Evolutionary conservation across 1,140 invertebrate genomes (phyloP), one percentile per base, ranked within the genome.

Genomic region (Pristionchus pacificus): DNA sequence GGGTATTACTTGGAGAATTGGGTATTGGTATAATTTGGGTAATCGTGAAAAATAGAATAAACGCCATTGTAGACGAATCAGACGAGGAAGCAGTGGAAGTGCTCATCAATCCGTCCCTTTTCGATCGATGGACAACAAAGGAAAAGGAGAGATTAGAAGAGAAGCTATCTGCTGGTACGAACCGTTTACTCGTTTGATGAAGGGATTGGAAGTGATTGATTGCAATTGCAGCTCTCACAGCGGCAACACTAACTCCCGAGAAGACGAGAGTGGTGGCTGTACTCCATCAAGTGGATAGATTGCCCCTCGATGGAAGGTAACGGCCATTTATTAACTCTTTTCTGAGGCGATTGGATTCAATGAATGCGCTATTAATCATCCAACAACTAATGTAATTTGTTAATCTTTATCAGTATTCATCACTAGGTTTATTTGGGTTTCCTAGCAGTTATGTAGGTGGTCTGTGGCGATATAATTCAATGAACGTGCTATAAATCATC

Each of bases 311-410:
- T 49, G 38, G 38, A 49, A 49, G 38, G 38, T 49, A 49, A 10
- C n/a, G n/a, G n/a, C n/a, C n/a, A n/a, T n/a, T n/a, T n/a, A n/a
- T n/a, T n/a, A n/a, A n/a, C n/a, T n/a, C n/a, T n/a, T n/a, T n/a
- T 6, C 19, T 19, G 3, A 6, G 29, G 14, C 3, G 6, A 32
- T 10, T 32, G 10, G 62, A 32, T 10, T 14, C 14, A 6, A 65
- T 65, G 14, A 32, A 14, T 19, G 62, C 30, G 19, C 15, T 65
- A 31, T 32, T 28, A n/a, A n/a, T n/a, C n/a, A 14, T 14, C 3
- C 13, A 65, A 65, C 25, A 65, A 58, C 29, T 57, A 71, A n/a
- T 65, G 60, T 30, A n/a, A n/a, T n/a, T n/a, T n/a, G n/a, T n/a
- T n/a, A n/a, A n/a, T n/a, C n/a, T n/a, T n/a, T n/a, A n/a, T n/a